Percentiles rank a stretch among this genome's conserved stretches.
Evolutionary conservation across 2,797 vertebrate species (phyloP).

Genomic region (Phyllotis vaccarum): DNA sequence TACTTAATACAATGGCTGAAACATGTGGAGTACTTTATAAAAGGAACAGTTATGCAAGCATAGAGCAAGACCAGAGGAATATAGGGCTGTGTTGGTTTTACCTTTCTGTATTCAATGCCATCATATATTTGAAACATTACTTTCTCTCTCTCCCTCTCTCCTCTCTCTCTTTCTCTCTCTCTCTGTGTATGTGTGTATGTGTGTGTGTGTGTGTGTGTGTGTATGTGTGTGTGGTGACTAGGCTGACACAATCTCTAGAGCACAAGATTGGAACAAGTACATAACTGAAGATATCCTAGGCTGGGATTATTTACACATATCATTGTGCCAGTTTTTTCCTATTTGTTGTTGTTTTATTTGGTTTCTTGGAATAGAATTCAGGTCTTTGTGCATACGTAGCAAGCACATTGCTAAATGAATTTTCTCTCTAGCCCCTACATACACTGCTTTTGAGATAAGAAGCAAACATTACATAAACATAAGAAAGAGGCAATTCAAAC

Average conservation of each 20-base stretch:
- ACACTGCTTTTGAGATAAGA: neutral
- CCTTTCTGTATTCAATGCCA: neutral
- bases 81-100: neutral
- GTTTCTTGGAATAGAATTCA: neutral
- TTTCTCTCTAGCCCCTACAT: neutral
- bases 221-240: neutral
- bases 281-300: neutral
- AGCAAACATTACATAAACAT: neutral
- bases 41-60: neutral
- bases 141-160: neutral
- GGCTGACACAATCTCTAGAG: too few species aligned
- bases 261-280: neutral
- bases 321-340: neutral
- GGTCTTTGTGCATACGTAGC: neutral
- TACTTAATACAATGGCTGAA: neutral
- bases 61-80: neutral
- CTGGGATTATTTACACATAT: neutral
- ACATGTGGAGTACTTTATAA: neutral
- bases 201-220: neutral
- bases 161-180: neutral
- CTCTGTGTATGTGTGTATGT: neutral
- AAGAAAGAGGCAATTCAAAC: neutral
- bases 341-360: neutral
- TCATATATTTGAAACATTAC: neutral
- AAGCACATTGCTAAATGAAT: neutral